These are phyloP conservation scores for Rhagium mordax DNA, from an alignment of 2,888 invertebrate genomes.

Conservation along the genomic window DNA sequence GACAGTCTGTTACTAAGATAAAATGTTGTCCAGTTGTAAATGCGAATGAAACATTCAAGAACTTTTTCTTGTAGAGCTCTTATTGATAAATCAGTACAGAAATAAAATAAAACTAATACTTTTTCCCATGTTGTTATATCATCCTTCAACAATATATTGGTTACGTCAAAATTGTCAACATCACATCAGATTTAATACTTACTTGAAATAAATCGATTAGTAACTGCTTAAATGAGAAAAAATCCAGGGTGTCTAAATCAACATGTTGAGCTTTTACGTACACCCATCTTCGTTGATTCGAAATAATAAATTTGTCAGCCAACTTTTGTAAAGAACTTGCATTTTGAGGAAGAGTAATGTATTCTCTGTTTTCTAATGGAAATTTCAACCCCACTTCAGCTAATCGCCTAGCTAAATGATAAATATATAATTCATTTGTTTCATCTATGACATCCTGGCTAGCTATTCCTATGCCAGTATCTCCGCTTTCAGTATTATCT, in stretches of 20 bases:
- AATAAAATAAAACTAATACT: constrained; percentile 73
- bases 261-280: constrained; percentile 72
- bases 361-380: neutral
- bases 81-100: constrained; percentile 74
- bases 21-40: constrained; percentile 74
- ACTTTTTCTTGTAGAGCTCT: constrained; percentile 68
- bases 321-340: constrained; percentile 4
- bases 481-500: neutral
- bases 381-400: constrained; percentile 16
- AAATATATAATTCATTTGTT: constrained; percentile 25
- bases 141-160: constrained; percentile 66
- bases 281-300: constrained; percentile 71
- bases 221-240: constrained; percentile 74
- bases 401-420: constrained; percentile 36
- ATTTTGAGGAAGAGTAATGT: neutral
- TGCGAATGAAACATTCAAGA: constrained; percentile 72
- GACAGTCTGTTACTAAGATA: constrained; percentile 74
- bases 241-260: constrained; percentile 72
- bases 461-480: neutral
- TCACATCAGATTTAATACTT: constrained; percentile 26
- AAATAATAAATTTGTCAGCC: constrained; percentile 67
- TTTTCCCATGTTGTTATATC: constrained; percentile 74
- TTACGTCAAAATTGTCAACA: constrained; percentile 2
- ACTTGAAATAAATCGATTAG: constrained; percentile 75
- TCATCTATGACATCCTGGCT: constrained; percentile 3